These are phyloP conservation scores for Ceyx melanurus DNA, from an alignment of 2,113 vertebrate species.

Conservation along the genomic window DNA sequence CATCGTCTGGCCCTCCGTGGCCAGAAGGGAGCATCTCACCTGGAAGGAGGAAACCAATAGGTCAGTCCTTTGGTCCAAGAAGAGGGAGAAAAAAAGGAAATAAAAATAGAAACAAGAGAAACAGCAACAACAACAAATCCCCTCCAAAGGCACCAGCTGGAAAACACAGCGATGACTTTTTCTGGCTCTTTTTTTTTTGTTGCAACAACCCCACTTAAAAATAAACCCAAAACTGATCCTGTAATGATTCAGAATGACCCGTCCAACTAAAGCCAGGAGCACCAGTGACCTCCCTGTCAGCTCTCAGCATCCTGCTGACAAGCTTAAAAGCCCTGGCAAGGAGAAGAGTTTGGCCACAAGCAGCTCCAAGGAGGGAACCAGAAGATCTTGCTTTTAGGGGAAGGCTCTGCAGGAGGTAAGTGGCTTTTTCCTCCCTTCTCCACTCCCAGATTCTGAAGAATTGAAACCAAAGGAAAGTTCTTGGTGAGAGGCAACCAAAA, in stretches of 20 bases:
- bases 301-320: not conserved
- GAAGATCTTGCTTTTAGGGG: not conserved
- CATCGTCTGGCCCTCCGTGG: not conserved
- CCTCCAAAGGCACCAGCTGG: not conserved
- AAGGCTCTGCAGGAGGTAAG: slow-evolving; percentile 35
- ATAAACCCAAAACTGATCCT: not conserved
- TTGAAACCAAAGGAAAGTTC: not conserved
- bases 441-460: accelerated
- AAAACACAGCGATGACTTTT: not conserved
- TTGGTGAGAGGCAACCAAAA: not conserved
- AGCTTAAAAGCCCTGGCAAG: slow-evolving; percentile 52
- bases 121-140: not conserved
- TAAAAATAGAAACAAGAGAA: not conserved
- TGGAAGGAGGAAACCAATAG: not conserved
- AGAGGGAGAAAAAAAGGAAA: not conserved
- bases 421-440: not conserved
- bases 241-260: slow-evolving; percentile 65
- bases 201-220: not conserved
- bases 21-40: not conserved
- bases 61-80: not conserved
- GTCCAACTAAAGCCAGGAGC: not conserved
- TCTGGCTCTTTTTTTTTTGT: not conserved
- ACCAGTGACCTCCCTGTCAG: slow-evolving; percentile 49
- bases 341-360: slow-evolving; percentile 1
- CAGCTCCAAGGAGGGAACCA: not conserved